Evolutionary conservation across 2,888 invertebrate genomes (phyloP).

Genomic region (Diaphora mendica): DNA sequence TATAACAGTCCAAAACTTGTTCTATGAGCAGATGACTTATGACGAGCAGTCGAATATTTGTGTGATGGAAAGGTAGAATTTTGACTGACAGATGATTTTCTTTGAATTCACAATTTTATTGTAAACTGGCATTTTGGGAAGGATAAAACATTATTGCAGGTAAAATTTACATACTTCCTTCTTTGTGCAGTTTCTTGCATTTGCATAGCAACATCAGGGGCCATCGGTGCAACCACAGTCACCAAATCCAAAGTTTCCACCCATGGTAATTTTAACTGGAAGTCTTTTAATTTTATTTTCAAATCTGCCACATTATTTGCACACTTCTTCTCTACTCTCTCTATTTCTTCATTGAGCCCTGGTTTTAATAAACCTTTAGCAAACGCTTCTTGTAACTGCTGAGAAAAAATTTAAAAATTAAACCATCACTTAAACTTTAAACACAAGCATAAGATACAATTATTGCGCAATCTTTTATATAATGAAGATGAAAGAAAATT

Average conservation of each 20-base stretch:
- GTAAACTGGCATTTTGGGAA: neutral
- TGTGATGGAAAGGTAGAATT: neutral
- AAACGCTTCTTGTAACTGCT: constrained; percentile 96
- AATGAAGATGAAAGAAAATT: neutral
- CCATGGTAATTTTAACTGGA: constrained; percentile 93
- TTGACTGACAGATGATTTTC: neutral
- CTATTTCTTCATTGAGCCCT: constrained; percentile 91
- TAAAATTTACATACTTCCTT: constrained; percentile 77
- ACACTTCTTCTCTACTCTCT: constrained; percentile 84
- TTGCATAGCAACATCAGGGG: constrained; percentile 93
- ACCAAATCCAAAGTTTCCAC: constrained; percentile 93
- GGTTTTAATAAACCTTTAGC: constrained; percentile 94
- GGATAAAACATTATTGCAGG: neutral
- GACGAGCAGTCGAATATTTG: no score
- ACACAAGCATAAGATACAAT: neutral
- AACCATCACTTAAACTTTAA: neutral
- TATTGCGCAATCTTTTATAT: neutral
- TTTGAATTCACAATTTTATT: neutral
- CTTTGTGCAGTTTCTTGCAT: constrained; percentile 91
- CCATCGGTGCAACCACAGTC: constrained; percentile 92
- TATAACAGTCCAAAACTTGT: neutral
- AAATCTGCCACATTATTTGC: constrained; percentile 92
- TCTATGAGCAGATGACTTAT: neutral
- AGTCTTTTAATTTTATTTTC: constrained; percentile 89
- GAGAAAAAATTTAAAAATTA: neutral